Evolutionary conservation across 2,888 invertebrate genomes (phyloP), one percentile per base, ranked within the genome.

Genomic region (Sceliomorpha sp.): DNA sequence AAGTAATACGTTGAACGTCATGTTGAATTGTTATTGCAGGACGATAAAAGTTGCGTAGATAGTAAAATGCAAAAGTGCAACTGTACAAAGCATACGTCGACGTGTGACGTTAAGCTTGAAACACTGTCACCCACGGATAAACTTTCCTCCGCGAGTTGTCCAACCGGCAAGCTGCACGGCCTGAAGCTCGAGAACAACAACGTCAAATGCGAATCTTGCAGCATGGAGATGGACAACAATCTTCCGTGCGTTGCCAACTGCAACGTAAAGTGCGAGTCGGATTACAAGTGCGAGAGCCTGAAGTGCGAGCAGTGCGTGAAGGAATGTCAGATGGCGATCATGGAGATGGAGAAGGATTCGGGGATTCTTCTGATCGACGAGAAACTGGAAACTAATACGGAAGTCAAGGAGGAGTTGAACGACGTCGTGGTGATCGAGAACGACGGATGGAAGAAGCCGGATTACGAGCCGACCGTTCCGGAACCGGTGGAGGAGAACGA

Each of bases 351-450:
- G 51, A 84, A 85, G 55, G 87, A 87, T 47, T 84, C 87, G 13
- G 85, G 86, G 1, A 86, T 86, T 17, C 51, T 85, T 48, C n/a
- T n/a, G n/a, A 77, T 78, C 24, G 85, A 87, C 47, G 86, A 86
- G 29, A 87, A 88, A 72, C 69, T 87, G 7, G 87, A 87, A 36
- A 73, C 76, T 1, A 88, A 88, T 36, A 63, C 81, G n/a, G 84
- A 84, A 37, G 85, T 87, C 20, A 86, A 87, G 53, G 90, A 90
- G 62, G 91, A 91, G 36, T 87, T 89, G 1, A 90, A 90, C 67
- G 91, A 91, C 67, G 90, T 90, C 50, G 90, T 90, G 53, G 90
- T 90, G 15, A 90, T 91, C 37, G 89, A 91, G 68, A 89, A 89
- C 17, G 90, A 81, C 12, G 78, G 67, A 47, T 87, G 87, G 88